Conservation (phyloP, 2,888 invertebrate species). For the Eupithecia insigniata region DNA sequence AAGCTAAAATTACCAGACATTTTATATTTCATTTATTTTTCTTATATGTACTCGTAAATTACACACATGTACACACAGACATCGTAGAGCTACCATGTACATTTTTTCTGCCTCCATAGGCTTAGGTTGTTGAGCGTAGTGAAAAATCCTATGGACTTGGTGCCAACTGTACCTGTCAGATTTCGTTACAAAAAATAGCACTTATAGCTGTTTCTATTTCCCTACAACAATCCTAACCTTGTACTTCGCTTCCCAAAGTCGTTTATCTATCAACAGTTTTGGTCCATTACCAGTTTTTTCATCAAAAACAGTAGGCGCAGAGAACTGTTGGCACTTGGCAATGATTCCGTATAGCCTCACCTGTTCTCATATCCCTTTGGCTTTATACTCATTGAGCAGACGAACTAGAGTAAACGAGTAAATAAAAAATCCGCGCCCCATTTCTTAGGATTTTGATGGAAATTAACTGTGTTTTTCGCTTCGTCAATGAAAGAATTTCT, state of each 20-base stretch:
- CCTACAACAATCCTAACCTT: slow-evolving; percentile 24
- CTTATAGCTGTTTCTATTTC: slow-evolving; percentile 19
- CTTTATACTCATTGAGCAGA: slow-evolving; percentile 15
- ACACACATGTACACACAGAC: too few species aligned
- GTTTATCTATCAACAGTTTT: slow-evolving; percentile 30
- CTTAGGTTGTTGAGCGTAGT: too few species aligned
- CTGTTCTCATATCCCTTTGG: slow-evolving; percentile 29
- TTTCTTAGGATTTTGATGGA: too few species aligned
- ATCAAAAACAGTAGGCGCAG: slow-evolving; percentile 13
- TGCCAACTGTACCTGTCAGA: background rate
- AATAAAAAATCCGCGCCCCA: background rate
- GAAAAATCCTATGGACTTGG: too few species aligned
- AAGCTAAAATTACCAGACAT: background rate
- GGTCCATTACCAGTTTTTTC: slow-evolving; percentile 19
- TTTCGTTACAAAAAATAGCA: background rate
- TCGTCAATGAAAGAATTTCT: too few species aligned
- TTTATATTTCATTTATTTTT: too few species aligned
- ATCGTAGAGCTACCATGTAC: too few species aligned
- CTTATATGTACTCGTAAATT: too few species aligned
- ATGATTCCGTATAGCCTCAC: slow-evolving; percentile 31
- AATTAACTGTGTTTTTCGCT: too few species aligned
- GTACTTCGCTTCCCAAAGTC: slow-evolving; percentile 29
- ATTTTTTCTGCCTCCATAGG: too few species aligned
- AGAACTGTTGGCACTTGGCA: slow-evolving; percentile 37
- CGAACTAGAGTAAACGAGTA: slow-evolving; percentile 1